phyloP scores from a whole-genome alignment of 1,140 invertebrate species.

The Colletes latitarsis region DNA sequence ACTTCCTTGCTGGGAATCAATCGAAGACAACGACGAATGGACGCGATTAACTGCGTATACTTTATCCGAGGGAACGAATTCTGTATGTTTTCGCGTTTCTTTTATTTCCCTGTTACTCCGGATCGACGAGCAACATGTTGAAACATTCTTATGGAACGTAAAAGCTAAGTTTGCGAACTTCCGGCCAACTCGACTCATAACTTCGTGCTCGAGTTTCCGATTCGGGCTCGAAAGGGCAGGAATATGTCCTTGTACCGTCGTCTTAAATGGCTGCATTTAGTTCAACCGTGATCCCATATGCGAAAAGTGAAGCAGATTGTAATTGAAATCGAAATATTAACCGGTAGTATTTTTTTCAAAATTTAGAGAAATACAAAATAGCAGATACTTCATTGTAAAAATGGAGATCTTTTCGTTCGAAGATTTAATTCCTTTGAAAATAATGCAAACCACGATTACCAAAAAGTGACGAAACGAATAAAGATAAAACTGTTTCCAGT shows the following conservation, averaged over 20 bases:
- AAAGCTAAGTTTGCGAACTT: slow-evolving; percentile 25
- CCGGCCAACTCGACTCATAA: slow-evolving; percentile 1
- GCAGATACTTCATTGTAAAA: too few relatives aligned
- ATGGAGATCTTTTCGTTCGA: too few relatives aligned
- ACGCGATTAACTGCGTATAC: not conserved
- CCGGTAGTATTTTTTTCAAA: too few relatives aligned
- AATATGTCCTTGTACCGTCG: not conserved
- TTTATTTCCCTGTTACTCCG: not conserved
- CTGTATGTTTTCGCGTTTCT: not conserved
- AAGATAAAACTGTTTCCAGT: too few relatives aligned
- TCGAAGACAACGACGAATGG: slow-evolving; percentile 1
- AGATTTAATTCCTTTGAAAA: too few relatives aligned
- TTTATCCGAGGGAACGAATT: not conserved
- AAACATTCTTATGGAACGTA: not conserved
- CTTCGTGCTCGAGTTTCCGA: slow-evolving; percentile 16
- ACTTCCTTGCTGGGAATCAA: not conserved
- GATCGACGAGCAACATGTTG: not conserved
- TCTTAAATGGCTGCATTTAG: slow-evolving; percentile 1
- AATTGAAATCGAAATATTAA: too few relatives aligned
- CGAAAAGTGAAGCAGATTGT: not conserved
- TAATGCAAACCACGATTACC: too few relatives aligned
- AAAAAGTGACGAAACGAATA: too few relatives aligned
- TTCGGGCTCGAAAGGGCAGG: not conserved
- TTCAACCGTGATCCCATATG: not conserved
- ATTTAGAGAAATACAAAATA: too few relatives aligned